Base-by-base conservation (phyloP, 1,140 invertebrate genomes). In the Bombus haemorrhoidalis region DNA sequence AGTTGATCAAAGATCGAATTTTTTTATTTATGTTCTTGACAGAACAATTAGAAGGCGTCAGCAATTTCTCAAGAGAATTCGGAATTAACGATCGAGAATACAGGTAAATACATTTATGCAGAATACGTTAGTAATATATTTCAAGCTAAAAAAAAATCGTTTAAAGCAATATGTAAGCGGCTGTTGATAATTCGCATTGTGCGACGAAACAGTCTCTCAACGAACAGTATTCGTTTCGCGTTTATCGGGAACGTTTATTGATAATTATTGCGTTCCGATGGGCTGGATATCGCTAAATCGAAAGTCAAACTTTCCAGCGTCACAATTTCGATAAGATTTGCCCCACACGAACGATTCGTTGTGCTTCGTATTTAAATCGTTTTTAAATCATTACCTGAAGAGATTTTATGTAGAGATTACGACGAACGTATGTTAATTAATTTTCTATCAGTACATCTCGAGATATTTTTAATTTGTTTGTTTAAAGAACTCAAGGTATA, bases 41-140 rank as follows among this genome's bases (percentile, higher is more conserved):
- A 32, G 43, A 13, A 68, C 6, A 53, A 53, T 32, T 13, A 1
- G 18, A 25, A 47, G 37, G 13, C 10, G 22, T 47, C n/a, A 5
- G 32, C 18, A 10, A 5, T 9, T 57, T 81, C 10, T 5, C 32
- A n/a, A 28, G 28, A 28, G 43, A 41, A 25, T 13, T 22, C 32
- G 15, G 15, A 73, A 69, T 69, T 13, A 34, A 39, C 34, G 32
- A n/a, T 9, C 37, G 37, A 47, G 13, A 18, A 28, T 4, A 25
- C 83, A 72, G 53, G 83, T 85, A 57, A 80, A 77, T 85, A 72
- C 13, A 64, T n/a, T 62, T 47, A 57, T 37, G n/a, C 15, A n/a
- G 1, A 53, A 3, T 4, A 3, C 0, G 28, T 66, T 43, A 6
- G 5, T 3, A 32, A 32, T 15, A 32, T 28, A 12, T 1, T 12